Conservation (phyloP, 2,888 invertebrate species). For the Chloroclysta siterata region DNA sequence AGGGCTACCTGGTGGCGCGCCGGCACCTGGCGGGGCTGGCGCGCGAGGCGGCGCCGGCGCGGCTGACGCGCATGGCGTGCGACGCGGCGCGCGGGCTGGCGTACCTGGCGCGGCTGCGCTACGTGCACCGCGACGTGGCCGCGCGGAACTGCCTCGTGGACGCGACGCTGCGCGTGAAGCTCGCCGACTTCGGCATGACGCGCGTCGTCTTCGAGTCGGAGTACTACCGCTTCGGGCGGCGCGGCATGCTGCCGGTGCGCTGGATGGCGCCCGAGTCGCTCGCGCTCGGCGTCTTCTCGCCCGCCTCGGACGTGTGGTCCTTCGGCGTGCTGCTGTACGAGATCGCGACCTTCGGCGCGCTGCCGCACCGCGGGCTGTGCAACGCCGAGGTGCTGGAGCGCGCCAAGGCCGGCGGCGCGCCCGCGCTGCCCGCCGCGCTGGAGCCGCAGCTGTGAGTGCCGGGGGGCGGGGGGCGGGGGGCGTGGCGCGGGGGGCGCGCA, state of each 20-base stretch:
- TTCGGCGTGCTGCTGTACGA: slow-evolving; percentile 94
- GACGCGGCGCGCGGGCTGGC: slow-evolving; percentile 94
- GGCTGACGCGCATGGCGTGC: slow-evolving; percentile 93
- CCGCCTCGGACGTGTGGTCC: slow-evolving; percentile 95
- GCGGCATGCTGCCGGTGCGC: slow-evolving; percentile 94
- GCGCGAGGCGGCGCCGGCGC: slow-evolving; percentile 89
- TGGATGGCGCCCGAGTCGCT: slow-evolving; percentile 98
- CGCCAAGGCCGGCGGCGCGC: slow-evolving; percentile 90
- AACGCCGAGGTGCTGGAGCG: slow-evolving; percentile 93
- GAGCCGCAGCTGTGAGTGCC: slow-evolving; percentile 81
- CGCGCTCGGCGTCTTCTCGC: slow-evolving; percentile 92
- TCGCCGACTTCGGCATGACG: slow-evolving; percentile 97
- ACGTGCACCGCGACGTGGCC: slow-evolving; percentile 95
- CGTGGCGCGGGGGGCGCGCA: no score
- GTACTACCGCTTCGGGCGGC: slow-evolving; percentile 94
- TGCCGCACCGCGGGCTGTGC: slow-evolving; percentile 94
- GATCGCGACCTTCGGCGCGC: slow-evolving; percentile 95
- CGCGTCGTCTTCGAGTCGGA: slow-evolving; percentile 94
- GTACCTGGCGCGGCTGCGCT: slow-evolving; percentile 93
- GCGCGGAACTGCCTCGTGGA: slow-evolving; percentile 92
- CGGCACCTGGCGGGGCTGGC: slow-evolving; percentile 91
- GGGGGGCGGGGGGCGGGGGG: neutral
- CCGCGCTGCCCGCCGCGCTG: slow-evolving; percentile 91
- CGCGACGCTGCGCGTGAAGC: slow-evolving; percentile 89
- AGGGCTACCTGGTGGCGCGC: slow-evolving; percentile 93